A percentile compares a stretch with the other conserved stretches of the same genome.
These are phyloP conservation scores for Hepsetus odoe DNA, from an alignment of 2,113 vertebrate genomes.

Conservation along the genomic window DNA sequence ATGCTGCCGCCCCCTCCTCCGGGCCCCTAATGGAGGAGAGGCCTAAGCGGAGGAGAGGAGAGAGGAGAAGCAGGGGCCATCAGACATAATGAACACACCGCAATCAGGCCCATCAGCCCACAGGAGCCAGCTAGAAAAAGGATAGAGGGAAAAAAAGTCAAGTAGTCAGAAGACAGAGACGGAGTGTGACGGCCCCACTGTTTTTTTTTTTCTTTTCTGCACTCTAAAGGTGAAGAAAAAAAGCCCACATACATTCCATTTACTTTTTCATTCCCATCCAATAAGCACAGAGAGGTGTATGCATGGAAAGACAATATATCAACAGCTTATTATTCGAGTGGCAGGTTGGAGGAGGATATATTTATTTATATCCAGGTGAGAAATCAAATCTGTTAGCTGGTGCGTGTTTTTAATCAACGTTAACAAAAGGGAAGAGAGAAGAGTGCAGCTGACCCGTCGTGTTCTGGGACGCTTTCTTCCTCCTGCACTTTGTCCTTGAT, in stretches of 20 bases:
- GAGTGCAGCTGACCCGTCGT: slow-evolving; percentile 61
- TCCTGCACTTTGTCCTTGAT: slow-evolving; percentile 72
- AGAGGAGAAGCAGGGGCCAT: slow-evolving; percentile 58
- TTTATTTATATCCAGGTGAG: slow-evolving; percentile 54
- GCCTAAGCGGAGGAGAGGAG: slow-evolving; percentile 44
- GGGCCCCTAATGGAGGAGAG: slow-evolving; percentile 64
- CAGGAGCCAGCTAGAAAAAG: background rate
- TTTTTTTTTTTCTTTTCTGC: slow-evolving; percentile 26
- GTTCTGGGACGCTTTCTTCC: slow-evolving; percentile 69
- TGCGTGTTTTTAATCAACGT: slow-evolving; percentile 76
- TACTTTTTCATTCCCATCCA: slow-evolving; percentile 38
- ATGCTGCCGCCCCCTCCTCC: slow-evolving; percentile 67
- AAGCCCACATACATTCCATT: background rate
- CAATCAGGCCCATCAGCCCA: slow-evolving; percentile 71
- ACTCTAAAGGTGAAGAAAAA: slow-evolving; percentile 20
- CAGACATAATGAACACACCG: slow-evolving; percentile 73
- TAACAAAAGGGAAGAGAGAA: slow-evolving; percentile 57
- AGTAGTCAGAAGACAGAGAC: slow-evolving; percentile 38
- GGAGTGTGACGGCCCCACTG: background rate
- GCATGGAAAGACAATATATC: slow-evolving; percentile 26
- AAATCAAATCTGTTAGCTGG: slow-evolving; percentile 59
- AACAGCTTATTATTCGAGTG: slow-evolving; percentile 40
- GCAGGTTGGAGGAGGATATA: slow-evolving; percentile 6
- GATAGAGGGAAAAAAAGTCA: slow-evolving; percentile 42
- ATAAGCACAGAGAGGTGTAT: slow-evolving; percentile 12